phyloP scores from a whole-genome alignment of 2,797 vertebrate species.

The Megaceryle alcyon region DNA sequence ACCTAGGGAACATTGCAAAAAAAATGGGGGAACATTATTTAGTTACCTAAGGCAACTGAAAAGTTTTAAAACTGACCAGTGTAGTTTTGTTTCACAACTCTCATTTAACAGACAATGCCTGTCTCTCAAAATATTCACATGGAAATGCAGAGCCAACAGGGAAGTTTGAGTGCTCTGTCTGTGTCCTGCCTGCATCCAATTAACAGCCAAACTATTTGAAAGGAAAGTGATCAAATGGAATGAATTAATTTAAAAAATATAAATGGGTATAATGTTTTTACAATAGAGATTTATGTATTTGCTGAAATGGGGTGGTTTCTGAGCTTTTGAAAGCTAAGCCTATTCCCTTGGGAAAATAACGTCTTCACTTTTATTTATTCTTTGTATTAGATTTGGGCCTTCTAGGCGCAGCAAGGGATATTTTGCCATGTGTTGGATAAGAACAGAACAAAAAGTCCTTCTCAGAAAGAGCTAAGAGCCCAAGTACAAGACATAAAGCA shows the following conservation, averaged over 20 bases:
- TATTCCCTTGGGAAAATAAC: neutral
- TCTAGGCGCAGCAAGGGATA: neutral
- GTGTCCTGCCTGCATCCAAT: constrained; percentile 55
- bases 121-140: constrained; percentile 50
- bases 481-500: neutral
- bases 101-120: constrained; percentile 52
- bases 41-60: constrained; percentile 64
- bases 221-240: constrained; percentile 65
- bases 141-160: constrained; percentile 24
- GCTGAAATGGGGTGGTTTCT: neutral
- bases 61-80: constrained; percentile 47
- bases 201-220: constrained; percentile 52
- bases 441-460: neutral
- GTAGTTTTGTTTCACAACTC: constrained; percentile 42
- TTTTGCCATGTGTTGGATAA: neutral
- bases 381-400: constrained; percentile 13
- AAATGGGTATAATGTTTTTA: constrained; percentile 34
- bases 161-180: neutral
- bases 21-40: constrained; percentile 33
- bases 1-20: constrained; percentile 23
- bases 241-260: constrained; percentile 36
- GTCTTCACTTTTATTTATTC: neutral
- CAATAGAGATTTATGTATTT: constrained; percentile 10
- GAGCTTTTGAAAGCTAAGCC: constrained; percentile 28
- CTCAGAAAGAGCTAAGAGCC: neutral